Conservation (phyloP, 2,888 invertebrate species). For the Trichacis sp. region DNA sequence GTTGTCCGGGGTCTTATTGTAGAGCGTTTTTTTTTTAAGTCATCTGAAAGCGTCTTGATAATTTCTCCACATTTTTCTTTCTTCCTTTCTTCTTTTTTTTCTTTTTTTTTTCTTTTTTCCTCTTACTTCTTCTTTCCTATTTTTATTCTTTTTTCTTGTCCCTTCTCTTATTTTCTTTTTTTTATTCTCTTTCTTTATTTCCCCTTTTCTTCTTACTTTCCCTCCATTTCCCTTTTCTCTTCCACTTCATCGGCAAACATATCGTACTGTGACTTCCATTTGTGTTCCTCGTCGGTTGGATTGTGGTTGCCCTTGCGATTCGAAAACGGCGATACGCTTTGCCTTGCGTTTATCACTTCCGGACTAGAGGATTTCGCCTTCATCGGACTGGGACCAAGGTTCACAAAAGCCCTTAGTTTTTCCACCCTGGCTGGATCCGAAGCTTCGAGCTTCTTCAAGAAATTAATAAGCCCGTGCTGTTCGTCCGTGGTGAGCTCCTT, state of each 20-base stretch:
- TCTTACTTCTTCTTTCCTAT: too few relatives aligned
- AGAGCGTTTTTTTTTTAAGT: too few relatives aligned
- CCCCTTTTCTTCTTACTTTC: conserved; percentile 8
- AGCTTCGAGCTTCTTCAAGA: conserved; percentile 84
- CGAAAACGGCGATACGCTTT: conserved; percentile 71
- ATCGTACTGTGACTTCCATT: conserved; percentile 65
- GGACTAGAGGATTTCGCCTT: conserved; percentile 46
- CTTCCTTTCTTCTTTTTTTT: too few relatives aligned
- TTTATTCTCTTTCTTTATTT: too few relatives aligned
- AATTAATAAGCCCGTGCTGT: conserved; percentile 85
- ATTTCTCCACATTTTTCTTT: too few relatives aligned
- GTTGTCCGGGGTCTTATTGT: too few relatives aligned
- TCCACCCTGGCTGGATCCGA: conserved; percentile 84
- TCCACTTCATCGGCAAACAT: conserved; percentile 66
- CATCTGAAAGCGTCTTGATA: too few relatives aligned
- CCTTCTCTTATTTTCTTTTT: too few relatives aligned
- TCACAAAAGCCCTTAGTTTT: conserved; percentile 81
- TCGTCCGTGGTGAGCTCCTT: conserved; percentile 85
- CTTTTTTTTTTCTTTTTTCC: too few relatives aligned
- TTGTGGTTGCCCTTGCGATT: conserved; percentile 68
- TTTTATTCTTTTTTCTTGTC: too few relatives aligned
- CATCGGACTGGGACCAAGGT: conserved; percentile 68
- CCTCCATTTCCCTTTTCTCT: conserved; percentile 44
- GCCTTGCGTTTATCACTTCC: conserved; percentile 40
- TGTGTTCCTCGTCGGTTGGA: conserved; percentile 63